Percentiles rank a stretch among this genome's conserved stretches.
Evolutionary conservation across 1,140 invertebrate species (phyloP).

Genomic region (Oscheius sp.): DNA sequence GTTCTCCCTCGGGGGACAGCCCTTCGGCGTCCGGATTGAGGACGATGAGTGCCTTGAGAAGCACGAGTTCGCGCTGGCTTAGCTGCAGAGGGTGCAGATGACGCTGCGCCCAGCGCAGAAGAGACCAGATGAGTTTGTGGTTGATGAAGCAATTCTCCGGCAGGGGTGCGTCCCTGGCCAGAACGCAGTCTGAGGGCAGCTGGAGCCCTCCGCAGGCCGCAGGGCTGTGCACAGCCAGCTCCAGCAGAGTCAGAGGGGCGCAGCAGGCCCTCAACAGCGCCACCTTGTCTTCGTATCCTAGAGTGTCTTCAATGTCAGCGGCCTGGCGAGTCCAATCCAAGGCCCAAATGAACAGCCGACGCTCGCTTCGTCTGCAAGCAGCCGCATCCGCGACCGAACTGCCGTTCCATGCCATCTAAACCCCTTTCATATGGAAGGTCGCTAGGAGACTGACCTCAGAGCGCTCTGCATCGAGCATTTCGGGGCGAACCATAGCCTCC

Average conservation of each 20-base stretch:
- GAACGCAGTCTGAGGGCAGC: slow-evolving; percentile 46
- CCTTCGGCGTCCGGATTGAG: slow-evolving; percentile 39
- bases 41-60: slow-evolving; percentile 49
- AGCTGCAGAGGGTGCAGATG: slow-evolving; percentile 38
- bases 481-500: slow-evolving; percentile 25
- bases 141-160: slow-evolving; percentile 43
- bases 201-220: slow-evolving; percentile 47
- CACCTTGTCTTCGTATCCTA: slow-evolving; percentile 19
- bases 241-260: slow-evolving; percentile 50
- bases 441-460: slow-evolving; percentile 25
- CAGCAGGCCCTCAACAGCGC: slow-evolving; percentile 44
- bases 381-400: slow-evolving; percentile 43
- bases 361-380: slow-evolving; percentile 50
- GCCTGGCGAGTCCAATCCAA: slow-evolving; percentile 44
- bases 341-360: slow-evolving; percentile 47
- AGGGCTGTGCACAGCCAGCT: slow-evolving; percentile 41
- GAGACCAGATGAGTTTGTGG: slow-evolving; percentile 42
- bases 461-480: slow-evolving; percentile 26
- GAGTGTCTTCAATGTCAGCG: slow-evolving; percentile 34
- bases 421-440: slow-evolving; percentile 21
- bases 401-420: slow-evolving; percentile 46
- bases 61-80: slow-evolving; percentile 39
- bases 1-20: slow-evolving; percentile 38
- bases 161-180: slow-evolving; percentile 42
- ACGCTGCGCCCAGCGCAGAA: slow-evolving; percentile 38